Evolutionary conservation across 1,140 invertebrate species (phyloP), one percentile per base, ranked within the genome.

Genomic region (Caenorhabditis briggsae): DNA sequence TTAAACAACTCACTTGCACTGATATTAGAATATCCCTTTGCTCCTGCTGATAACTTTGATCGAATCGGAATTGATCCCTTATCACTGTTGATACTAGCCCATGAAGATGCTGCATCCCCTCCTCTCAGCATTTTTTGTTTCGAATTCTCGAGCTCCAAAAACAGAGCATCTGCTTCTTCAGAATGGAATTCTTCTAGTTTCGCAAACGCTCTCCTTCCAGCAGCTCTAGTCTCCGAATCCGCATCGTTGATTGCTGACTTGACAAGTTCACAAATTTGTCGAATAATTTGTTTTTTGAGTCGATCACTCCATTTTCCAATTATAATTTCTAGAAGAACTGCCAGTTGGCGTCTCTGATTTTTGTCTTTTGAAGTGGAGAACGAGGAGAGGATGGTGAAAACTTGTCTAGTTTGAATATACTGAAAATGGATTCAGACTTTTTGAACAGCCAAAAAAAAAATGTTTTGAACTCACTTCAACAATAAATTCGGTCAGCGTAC

Each of bases 11-110:
- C 23, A 78, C 70, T 78, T 2, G 70, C 70, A 78, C 70, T 78
- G 33, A 78, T 78, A 78, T 78, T 78, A 11, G 46, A 9, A 78
- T 78, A 46, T 50, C 46, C 70, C n/a, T 78, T 78, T 9, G 70
- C 48, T 50, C 70, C 70, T 50, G 70, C 70, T 23, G 70, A 78
- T 14, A 78, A 14, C 14, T 78, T 78, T 11, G 70, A 78, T 50
- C 70, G 70, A 78, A 78, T 78, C 46, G 70, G 70, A 11, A 78
- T 78, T 11, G 70, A 48, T 20, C 70, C 70, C 23, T 14, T 78
- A 50, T 78, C 70, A 78, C 70, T 78, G 23, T 78, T 78, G 12
- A 78, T n/a, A 78, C 70, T 78, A 53, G 70, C 70, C 70, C 70
- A 78, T 50, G 70, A 78, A 50, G 70, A 78, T 11, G 70, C 70